Percentiles rank a stretch among this genome's conserved stretches.
Evolutionary conservation across 2,888 invertebrate species (phyloP).

Genomic region (Neelides folsomi): DNA sequence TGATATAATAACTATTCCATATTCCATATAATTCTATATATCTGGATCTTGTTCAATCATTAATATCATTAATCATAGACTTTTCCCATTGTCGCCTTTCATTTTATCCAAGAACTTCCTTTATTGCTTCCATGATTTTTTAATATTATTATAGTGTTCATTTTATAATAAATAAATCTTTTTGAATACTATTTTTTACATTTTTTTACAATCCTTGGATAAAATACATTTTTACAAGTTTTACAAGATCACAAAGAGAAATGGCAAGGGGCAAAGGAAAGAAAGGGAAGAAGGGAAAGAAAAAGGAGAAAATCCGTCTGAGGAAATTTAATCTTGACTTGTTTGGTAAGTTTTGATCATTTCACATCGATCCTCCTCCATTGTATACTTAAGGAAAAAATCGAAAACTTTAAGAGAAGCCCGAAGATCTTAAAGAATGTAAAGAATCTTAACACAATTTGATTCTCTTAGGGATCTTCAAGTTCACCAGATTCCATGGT

Average conservation of each 20-base stretch:
- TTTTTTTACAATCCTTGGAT: too few species aligned
- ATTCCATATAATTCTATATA: too few species aligned
- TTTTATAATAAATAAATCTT: too few species aligned
- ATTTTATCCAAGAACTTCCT: too few species aligned
- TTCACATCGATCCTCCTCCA: background rate
- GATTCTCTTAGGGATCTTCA: conserved; percentile 19
- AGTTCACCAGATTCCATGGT: conserved; percentile 27
- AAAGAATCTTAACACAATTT: background rate
- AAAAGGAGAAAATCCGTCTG: conserved; percentile 9
- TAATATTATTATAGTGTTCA: too few species aligned
- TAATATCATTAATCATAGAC: too few species aligned
- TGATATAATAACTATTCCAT: too few species aligned
- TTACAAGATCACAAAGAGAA: conserved; percentile 11
- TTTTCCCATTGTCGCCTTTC: too few species aligned
- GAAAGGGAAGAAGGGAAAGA: conserved; percentile 7
- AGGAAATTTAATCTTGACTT: conserved; percentile 26
- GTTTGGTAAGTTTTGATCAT: conserved; percentile 19
- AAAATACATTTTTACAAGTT: too few species aligned
- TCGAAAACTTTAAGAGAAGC: background rate
- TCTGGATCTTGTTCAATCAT: too few species aligned
- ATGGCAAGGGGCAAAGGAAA: conserved; percentile 4
- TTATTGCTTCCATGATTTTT: too few species aligned
- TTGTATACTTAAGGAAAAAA: background rate
- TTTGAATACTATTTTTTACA: too few species aligned
- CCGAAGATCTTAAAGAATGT: background rate